Percentiles rank a stretch among this genome's conserved stretches.
Conservation (phyloP, 2,113 vertebrate genomes). For the Garra rufa region DNA sequence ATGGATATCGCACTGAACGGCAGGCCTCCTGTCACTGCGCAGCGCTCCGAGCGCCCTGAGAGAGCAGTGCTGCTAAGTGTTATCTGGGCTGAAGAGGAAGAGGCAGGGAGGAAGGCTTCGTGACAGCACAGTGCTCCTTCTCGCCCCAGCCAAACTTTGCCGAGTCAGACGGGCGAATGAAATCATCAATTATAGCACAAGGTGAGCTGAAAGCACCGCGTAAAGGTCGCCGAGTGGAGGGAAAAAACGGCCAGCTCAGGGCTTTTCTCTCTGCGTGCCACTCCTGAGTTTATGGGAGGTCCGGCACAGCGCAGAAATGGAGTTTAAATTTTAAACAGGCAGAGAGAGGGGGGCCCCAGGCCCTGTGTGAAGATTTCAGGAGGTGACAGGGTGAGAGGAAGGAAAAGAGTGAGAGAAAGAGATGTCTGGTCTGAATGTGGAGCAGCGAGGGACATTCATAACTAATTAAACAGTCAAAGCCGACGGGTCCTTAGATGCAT, state of each 20-base stretch:
- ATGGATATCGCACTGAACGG: slow-evolving; percentile 25
- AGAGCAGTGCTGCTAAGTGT: slow-evolving; percentile 17
- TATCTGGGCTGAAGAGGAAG: slow-evolving; percentile 26
- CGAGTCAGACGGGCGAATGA: slow-evolving; percentile 61
- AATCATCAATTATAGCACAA: slow-evolving; percentile 74
- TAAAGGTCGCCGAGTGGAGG: slow-evolving; percentile 18
- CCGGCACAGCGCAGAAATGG: slow-evolving; percentile 36
- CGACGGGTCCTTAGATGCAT: neutral
- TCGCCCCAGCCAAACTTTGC: slow-evolving; percentile 38
- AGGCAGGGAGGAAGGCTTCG: slow-evolving; percentile 21
- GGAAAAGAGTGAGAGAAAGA: slow-evolving; percentile 32
- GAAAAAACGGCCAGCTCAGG: slow-evolving; percentile 50
- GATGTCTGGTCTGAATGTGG: slow-evolving; percentile 30
- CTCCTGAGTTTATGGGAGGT: slow-evolving; percentile 40
- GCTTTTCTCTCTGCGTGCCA: slow-evolving; percentile 44
- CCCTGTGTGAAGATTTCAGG: slow-evolving; percentile 37
- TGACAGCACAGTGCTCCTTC: slow-evolving; percentile 11
- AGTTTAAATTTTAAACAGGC: slow-evolving; percentile 42
- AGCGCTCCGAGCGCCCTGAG: neutral
- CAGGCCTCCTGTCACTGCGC: slow-evolving; percentile 24
- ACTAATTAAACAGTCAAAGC: slow-evolving; percentile 37
- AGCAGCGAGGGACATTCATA: slow-evolving; percentile 39
- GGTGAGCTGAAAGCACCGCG: slow-evolving; percentile 57
- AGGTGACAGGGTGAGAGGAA: slow-evolving; percentile 42
- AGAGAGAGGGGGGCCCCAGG: slow-evolving; percentile 42